These are phyloP conservation scores for Lissonota sp. DNA, from an alignment of 2,888 invertebrate species.

Conservation along the genomic window DNA sequence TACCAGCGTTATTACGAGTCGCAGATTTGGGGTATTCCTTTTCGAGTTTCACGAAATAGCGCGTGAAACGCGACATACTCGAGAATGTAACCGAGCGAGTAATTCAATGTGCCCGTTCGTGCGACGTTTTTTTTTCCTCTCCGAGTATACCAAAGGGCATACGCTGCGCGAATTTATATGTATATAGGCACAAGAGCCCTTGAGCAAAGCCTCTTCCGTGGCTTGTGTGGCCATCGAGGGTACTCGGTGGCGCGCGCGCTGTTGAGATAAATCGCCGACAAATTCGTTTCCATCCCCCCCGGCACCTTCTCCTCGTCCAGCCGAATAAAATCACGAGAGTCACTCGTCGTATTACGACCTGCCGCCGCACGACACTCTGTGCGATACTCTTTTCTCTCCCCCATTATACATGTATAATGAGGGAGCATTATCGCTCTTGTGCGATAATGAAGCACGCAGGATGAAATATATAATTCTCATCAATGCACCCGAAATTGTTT, in stretches of 20 bases:
- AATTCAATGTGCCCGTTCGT: constrained; percentile 76
- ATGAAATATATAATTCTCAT: too few relatives aligned
- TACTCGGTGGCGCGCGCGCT: constrained; percentile 69
- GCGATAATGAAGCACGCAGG: too few relatives aligned
- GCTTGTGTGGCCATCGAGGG: constrained; percentile 67
- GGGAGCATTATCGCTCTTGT: too few relatives aligned
- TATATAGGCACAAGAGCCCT: background rate
- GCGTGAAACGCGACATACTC: constrained; percentile 68
- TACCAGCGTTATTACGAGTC: background rate
- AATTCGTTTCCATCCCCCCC: constrained; percentile 71
- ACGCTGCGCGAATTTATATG: constrained; percentile 5
- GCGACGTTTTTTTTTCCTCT: constrained; percentile 60
- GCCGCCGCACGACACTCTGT: background rate
- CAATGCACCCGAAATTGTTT: too few relatives aligned
- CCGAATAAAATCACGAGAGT: constrained; percentile 25
- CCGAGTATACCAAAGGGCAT: constrained; percentile 23
- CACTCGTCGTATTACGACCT: constrained; percentile 14
- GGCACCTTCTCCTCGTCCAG: background rate
- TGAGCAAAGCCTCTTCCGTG: constrained; percentile 31
- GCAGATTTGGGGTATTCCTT: too few relatives aligned
- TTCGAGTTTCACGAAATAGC: background rate
- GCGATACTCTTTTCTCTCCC: background rate
- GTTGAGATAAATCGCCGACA: constrained; percentile 79
- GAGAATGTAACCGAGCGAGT: constrained; percentile 81
- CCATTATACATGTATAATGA: background rate